These are phyloP conservation scores for Macrosoma leucophasiata DNA, from an alignment of 2,888 invertebrate species.

Conservation along the genomic window DNA sequence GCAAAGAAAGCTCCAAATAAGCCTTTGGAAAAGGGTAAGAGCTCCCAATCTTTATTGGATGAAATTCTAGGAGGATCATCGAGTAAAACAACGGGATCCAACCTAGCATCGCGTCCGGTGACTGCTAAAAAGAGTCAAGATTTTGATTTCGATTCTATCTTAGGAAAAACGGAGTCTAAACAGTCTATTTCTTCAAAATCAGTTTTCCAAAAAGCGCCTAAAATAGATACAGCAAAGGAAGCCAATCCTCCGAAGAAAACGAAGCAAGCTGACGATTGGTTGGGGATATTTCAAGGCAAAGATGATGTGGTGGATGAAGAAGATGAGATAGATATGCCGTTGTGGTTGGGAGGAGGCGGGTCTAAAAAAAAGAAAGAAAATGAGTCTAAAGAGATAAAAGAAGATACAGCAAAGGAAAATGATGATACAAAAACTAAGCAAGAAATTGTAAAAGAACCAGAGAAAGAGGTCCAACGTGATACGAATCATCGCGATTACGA, in stretches of 20 bases:
- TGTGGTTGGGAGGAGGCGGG: conserved; percentile 53
- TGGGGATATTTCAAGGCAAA: conserved; percentile 61
- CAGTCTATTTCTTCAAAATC: conserved; percentile 34
- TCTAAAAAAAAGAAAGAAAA: conserved; percentile 43
- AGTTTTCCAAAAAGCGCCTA: conserved; percentile 28
- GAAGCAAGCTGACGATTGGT: conserved; percentile 59
- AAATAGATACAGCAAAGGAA: conserved; percentile 35
- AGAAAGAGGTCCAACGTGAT: conserved; percentile 21
- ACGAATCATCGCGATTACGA: conserved; percentile 5
- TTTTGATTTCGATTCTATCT: conserved; percentile 51
- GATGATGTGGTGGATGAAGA: conserved; percentile 40
- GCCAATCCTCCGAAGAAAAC: conserved; percentile 34
- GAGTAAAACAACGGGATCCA: conserved; percentile 36
- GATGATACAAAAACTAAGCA: conserved; percentile 10
- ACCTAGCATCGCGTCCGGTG: conserved; percentile 33
- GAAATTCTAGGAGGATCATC: conserved; percentile 73
- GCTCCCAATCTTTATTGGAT: conserved; percentile 64
- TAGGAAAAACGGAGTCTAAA: conserved; percentile 47
- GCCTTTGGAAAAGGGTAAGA: conserved; percentile 50
- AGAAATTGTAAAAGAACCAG: conserved; percentile 15
- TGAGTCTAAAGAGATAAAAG: conserved; percentile 13
- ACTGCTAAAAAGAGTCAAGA: conserved; percentile 48
- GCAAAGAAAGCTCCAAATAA: conserved; percentile 40
- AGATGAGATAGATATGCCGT: conserved; percentile 48
- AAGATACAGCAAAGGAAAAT: conserved; percentile 20